Conservation (phyloP, 2,888 invertebrate species). For the Drosophila merina region DNA sequence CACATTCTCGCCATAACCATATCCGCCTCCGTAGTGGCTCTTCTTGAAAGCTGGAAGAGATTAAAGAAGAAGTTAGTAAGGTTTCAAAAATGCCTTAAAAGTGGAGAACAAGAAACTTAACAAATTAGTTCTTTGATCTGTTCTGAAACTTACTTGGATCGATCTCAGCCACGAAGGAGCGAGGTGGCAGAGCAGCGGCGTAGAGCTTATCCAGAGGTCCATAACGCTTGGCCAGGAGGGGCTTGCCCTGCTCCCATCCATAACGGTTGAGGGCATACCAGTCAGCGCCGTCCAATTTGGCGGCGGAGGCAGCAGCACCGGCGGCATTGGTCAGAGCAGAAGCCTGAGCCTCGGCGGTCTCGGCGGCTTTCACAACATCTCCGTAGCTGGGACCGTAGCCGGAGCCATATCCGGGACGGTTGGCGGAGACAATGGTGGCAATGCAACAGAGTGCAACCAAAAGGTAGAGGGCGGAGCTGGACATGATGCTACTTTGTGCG, state of each 20-base stretch:
- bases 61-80: constrained; percentile 26
- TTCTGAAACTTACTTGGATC: constrained; percentile 77
- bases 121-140: no score
- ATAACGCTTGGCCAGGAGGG: constrained; percentile 68
- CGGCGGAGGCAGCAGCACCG: constrained; percentile 77
- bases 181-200: constrained; percentile 80
- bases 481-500: constrained; percentile 57
- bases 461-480: constrained; percentile 58
- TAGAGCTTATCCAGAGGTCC: constrained; percentile 74
- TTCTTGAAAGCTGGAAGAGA: constrained; percentile 69
- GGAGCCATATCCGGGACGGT: constrained; percentile 19
- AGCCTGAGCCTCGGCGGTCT: constrained; percentile 70
- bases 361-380: constrained; percentile 45
- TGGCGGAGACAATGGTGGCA: constrained; percentile 44
- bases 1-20: constrained; percentile 58
- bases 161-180: constrained; percentile 79
- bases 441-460: constrained; percentile 57
- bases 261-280: constrained; percentile 66
- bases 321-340: constrained; percentile 71
- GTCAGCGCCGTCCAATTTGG: constrained; percentile 68
- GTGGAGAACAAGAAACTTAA: not conserved
- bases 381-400: constrained; percentile 20
- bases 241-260: constrained; percentile 76
- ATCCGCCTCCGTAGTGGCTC: constrained; percentile 60
- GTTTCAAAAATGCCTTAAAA: not conserved